phyloP scores from a whole-genome alignment of 2,888 invertebrate genomes.

The Penaeus monodon region DNA sequence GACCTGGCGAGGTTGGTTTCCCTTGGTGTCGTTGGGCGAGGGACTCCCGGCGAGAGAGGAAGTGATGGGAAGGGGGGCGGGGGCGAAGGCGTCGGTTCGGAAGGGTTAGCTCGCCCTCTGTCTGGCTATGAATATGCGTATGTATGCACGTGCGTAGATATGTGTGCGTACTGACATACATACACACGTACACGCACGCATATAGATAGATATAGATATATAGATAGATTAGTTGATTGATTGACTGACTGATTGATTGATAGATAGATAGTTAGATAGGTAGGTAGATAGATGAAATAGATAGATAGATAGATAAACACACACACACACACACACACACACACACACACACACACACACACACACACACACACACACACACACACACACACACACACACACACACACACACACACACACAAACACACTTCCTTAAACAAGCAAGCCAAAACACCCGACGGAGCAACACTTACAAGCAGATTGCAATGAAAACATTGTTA shows the following conservation, averaged over 20 bases:
- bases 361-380: too few species aligned
- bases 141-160: neutral
- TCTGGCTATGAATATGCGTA: neutral
- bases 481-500: too few species aligned
- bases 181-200: neutral
- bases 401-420: neutral
- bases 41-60: too few species aligned
- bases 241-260: neutral
- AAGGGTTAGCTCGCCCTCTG: too few species aligned
- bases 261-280: neutral
- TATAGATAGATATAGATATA: neutral
- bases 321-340: too few species aligned
- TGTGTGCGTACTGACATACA: neutral
- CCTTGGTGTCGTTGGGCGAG: too few species aligned
- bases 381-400: neutral
- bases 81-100: too few species aligned
- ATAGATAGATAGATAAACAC: too few species aligned
- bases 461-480: too few species aligned
- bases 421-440: neutral
- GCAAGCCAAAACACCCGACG: neutral
- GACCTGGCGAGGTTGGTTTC: slow-evolving; percentile 26
- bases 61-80: too few species aligned
- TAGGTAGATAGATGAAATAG: slow-evolving; percentile 6
- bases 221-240: neutral
- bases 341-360: too few species aligned